Evolutionary conservation across 2,113 vertebrate genomes (phyloP), one percentile per base, ranked within the genome.

Genomic region (Salvelinus namaycush): DNA sequence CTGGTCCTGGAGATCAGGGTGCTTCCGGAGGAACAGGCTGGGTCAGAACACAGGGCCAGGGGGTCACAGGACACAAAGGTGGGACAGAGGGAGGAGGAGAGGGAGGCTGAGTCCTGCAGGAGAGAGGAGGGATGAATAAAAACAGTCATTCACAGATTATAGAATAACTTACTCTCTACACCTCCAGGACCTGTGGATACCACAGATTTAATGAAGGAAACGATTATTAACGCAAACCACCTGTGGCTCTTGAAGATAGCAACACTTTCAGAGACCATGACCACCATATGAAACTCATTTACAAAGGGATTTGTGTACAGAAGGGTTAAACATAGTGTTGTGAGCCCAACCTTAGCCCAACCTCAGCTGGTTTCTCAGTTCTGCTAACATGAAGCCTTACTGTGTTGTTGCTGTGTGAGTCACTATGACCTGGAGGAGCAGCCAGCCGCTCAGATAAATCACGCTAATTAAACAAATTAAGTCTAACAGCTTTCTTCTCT

Each of bases 1-100:
- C 3, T 9, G 26, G 2, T 71, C 29, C 66, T 22, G 59, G 69
- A 77, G 57, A 70, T 57, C 34, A 31, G 68, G 72, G 49, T 18
- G 13, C 48, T 64, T 12, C 64, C 81, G 76, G 68, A 82, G 76
- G 67, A 82, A 68, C 80, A 84, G 39, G 78, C 34, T 4, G 76
- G 75, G 44, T 80, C 68, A 57, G 80, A 81, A 73, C 82, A 87
- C 71, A 57, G 8, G 13, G 68, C 76, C 27, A 75, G 70, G 4
- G 87, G 80, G 76, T 89, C 86, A 81, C 85, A 85, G 57, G 84
- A 87, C 13, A 72, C 83, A 80, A 84, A 87, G 76, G 51, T 84
- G 8, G 82, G 85, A 89, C 89, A 91, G 64, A 80, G 77, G 49
- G 80, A 48, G 27, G 65, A 78, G 16, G 81, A 83, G 66, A 60